phyloP scores from a whole-genome alignment of 2,888 invertebrate species.

The Oscheius myriophilus region DNA sequence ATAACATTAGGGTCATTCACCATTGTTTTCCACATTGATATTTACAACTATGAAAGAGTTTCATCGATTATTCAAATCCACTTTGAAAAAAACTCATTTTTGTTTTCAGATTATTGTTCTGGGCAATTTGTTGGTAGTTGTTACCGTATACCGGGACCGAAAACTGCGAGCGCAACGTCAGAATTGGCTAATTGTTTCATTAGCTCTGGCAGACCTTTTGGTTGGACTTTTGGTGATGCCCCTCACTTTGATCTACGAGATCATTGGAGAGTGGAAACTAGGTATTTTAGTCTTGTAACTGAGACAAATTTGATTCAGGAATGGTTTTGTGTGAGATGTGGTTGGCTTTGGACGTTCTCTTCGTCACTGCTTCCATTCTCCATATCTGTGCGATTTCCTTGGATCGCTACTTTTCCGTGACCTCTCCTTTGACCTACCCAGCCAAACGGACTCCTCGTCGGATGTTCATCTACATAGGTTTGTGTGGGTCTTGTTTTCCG shows the following conservation, averaged over 20 bases:
- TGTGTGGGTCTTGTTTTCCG: not conserved
- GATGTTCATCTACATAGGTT: constrained; percentile 68
- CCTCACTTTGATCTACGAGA: constrained; percentile 73
- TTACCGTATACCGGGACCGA: constrained; percentile 67
- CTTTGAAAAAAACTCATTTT: not conserved
- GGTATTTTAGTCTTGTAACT: constrained; percentile 56
- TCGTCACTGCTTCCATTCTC: constrained; percentile 74
- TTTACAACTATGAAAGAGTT: too few species aligned
- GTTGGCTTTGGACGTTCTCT: constrained; percentile 74
- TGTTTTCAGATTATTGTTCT: constrained; percentile 66
- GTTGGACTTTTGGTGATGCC: constrained; percentile 74
- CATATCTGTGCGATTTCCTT: constrained; percentile 71
- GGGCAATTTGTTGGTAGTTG: constrained; percentile 68
- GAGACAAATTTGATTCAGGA: constrained; percentile 46
- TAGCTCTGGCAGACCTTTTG: constrained; percentile 71
- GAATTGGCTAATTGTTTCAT: constrained; percentile 74
- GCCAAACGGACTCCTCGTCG: constrained; percentile 63
- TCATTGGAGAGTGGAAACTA: constrained; percentile 74
- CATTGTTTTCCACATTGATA: too few species aligned
- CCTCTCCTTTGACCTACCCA: constrained; percentile 67
- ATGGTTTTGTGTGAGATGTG: constrained; percentile 73
- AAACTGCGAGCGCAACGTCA: constrained; percentile 71
- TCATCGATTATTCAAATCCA: too few species aligned
- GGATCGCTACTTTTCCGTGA: constrained; percentile 70
- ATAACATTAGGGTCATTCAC: too few species aligned